Conservation (phyloP, 1,140 invertebrate genomes). For the Lordiphosa collinella region DNA sequence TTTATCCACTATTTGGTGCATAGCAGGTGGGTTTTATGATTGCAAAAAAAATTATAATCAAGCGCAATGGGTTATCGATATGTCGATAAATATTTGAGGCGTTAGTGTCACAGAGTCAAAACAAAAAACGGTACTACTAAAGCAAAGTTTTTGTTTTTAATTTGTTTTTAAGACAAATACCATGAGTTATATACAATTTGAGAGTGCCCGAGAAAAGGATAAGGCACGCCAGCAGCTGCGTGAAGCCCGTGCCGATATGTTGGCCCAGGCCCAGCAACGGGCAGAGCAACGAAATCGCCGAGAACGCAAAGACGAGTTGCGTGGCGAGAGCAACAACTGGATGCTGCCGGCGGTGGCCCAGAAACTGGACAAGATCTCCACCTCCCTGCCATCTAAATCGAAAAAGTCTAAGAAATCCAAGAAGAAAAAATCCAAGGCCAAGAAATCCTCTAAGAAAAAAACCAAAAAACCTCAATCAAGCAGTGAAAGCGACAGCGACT, state of each 20-base stretch:
- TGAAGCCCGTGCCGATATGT: conserved; percentile 65
- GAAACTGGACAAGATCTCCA: conserved; percentile 49
- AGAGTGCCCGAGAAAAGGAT: conserved; percentile 79
- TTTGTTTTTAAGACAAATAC: no score
- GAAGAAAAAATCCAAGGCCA: conserved; percentile 51
- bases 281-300: conserved; percentile 54
- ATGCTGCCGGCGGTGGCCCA: conserved; percentile 79
- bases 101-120: no score
- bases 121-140: no score
- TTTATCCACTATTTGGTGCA: no score
- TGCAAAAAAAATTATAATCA: no score
- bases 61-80: no score
- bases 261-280: conserved; percentile 69
- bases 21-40: no score
- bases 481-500: conserved; percentile 25
- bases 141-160: no score
- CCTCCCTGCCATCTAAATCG: background rate
- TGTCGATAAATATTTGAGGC: no score
- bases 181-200: conserved; percentile 80
- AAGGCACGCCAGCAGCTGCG: conserved; percentile 69
- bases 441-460: conserved; percentile 50
- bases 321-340: conserved; percentile 79
- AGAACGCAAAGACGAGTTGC: conserved; percentile 59
- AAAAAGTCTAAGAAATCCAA: conserved; percentile 41
- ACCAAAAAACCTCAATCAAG: conserved; percentile 28